Percentiles rank a stretch among this genome's conserved stretches.
phyloP scores from a whole-genome alignment of 2,113 vertebrate genomes.

The Anthoscopus minutus region DNA sequence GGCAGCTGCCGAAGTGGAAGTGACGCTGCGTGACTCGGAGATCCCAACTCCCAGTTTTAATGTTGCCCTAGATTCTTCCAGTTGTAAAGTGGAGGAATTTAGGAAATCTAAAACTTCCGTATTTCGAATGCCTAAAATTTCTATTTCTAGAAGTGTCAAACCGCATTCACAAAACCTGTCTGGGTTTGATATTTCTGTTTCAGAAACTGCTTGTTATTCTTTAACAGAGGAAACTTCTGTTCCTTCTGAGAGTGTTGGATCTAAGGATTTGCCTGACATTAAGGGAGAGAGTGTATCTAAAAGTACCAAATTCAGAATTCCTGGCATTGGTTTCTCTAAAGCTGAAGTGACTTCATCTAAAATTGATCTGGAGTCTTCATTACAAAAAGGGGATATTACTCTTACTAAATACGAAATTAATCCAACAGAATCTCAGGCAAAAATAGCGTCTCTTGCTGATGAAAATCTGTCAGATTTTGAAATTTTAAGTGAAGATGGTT shows the following conservation, averaged over 20 bases:
- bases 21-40: fast-evolving
- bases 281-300: fast-evolving
- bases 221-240: fast-evolving
- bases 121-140: background rate
- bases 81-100: fast-evolving
- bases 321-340: constrained; percentile 6
- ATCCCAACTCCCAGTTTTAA: fast-evolving
- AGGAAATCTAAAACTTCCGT: fast-evolving
- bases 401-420: constrained; percentile 16
- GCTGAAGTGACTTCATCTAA: background rate
- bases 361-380: background rate
- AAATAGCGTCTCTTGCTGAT: background rate
- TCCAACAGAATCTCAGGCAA: background rate
- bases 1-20: too few species aligned
- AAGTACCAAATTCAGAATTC: background rate
- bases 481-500: background rate
- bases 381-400: background rate
- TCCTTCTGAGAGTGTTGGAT: fast-evolving
- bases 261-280: fast-evolving
- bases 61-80: fast-evolving
- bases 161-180: fast-evolving
- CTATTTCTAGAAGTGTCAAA: background rate
- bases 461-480: background rate
- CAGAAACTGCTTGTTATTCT: background rate
- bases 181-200: fast-evolving